Evolutionary conservation across 2,797 vertebrate species (phyloP).

Genomic region (Lagocephalus sceleratus): DNA sequence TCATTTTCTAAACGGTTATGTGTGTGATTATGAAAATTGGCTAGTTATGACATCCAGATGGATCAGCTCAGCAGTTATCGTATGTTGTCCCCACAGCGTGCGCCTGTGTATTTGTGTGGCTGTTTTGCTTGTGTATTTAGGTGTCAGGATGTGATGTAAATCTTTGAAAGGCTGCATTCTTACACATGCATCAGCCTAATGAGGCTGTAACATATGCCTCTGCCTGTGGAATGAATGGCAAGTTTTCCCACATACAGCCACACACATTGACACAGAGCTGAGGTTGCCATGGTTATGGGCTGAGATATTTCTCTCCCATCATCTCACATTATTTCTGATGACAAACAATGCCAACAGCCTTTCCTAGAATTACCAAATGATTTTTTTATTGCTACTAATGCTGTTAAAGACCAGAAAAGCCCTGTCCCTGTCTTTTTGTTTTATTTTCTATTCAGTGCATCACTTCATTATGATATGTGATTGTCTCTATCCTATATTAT

Average conservation of each 20-base stretch:
- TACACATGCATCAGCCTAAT: slow-evolving; percentile 48
- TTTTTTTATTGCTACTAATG: not conserved
- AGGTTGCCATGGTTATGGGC: slow-evolving; percentile 60
- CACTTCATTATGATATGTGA: not conserved
- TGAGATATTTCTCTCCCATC: slow-evolving; percentile 31
- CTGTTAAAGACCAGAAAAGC: not conserved
- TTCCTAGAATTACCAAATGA: not conserved
- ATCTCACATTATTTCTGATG: slow-evolving; percentile 21
- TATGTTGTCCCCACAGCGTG: slow-evolving; percentile 24
- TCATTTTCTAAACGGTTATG: slow-evolving; percentile 20
- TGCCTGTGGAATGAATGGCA: slow-evolving; percentile 45
- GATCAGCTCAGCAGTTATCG: slow-evolving; percentile 35
- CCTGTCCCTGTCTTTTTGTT: not conserved
- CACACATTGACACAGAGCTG: slow-evolving; percentile 35
- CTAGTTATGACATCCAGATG: slow-evolving; percentile 39
- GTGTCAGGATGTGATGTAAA: slow-evolving; percentile 26
- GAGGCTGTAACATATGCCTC: slow-evolving; percentile 55
- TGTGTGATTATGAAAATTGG: slow-evolving; percentile 34
- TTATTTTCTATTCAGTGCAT: not conserved
- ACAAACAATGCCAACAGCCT: slow-evolving; percentile 30
- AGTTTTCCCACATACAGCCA: slow-evolving; percentile 30
- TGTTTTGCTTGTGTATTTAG: slow-evolving; percentile 11
- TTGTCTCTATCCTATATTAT: not conserved
- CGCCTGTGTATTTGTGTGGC: slow-evolving; percentile 5
- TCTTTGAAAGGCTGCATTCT: slow-evolving; percentile 28